These are phyloP conservation scores for Pedionomus torquatus DNA, from an alignment of 2,113 vertebrate species.

Conservation along the genomic window DNA sequence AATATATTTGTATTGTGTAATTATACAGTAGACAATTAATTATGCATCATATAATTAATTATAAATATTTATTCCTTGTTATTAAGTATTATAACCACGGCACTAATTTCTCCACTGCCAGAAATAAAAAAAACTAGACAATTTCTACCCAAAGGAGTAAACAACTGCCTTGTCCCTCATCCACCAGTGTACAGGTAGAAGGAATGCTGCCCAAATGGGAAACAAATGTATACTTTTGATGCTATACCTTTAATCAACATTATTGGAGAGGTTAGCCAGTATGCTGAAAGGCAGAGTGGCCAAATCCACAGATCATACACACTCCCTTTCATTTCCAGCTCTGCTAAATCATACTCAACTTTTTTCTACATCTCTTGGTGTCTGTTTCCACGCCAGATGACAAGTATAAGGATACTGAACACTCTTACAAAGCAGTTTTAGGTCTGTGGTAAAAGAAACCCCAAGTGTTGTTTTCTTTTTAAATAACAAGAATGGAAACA, in stretches of 20 bases:
- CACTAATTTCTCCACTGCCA: neutral
- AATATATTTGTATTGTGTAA: neutral
- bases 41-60: neutral
- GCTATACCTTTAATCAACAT: neutral
- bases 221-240: neutral
- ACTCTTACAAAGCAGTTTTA: neutral
- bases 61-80: neutral
- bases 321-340: neutral
- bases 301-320: neutral
- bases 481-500: neutral
- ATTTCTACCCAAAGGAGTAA: neutral
- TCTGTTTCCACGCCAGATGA: neutral
- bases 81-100: neutral
- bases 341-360: neutral
- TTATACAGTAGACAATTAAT: neutral
- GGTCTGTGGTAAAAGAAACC: neutral
- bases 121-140: neutral
- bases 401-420: neutral
- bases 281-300: neutral
- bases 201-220: neutral
- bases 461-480: neutral
- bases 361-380: neutral
- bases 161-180: accelerated
- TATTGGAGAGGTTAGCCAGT: neutral
- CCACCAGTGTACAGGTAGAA: neutral